These are phyloP conservation scores for Ceraclea dissimilis DNA, from an alignment of 2,888 invertebrate genomes.

Conservation along the genomic window DNA sequence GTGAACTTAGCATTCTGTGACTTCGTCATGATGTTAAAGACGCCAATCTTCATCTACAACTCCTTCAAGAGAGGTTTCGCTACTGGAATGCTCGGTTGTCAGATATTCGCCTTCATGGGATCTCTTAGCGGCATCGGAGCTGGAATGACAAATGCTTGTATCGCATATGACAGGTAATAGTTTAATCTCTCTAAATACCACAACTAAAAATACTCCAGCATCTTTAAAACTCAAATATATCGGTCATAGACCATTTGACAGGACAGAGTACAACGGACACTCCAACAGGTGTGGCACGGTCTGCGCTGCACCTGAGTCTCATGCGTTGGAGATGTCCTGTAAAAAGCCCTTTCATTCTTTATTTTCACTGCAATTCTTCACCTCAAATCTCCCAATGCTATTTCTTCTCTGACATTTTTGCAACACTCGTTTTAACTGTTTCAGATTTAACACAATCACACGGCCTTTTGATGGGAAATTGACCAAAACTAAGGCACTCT, in stretches of 20 bases:
- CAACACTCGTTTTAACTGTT: too few relatives aligned
- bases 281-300: too few relatives aligned
- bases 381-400: too few relatives aligned
- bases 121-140: conserved; percentile 75
- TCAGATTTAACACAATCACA: conserved; percentile 61
- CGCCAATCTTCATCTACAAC: conserved; percentile 80
- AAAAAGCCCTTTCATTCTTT: too few relatives aligned
- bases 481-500: conserved; percentile 68
- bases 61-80: conserved; percentile 74
- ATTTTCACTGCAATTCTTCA: too few relatives aligned
- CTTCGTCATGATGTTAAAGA: conserved; percentile 81
- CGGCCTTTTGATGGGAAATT: conserved; percentile 76
- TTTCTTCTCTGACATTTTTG: too few relatives aligned
- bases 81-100: conserved; percentile 64
- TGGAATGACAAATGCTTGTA: conserved; percentile 73
- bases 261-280: too few relatives aligned
- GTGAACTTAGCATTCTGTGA: conserved; percentile 76
- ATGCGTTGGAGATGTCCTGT: too few relatives aligned
- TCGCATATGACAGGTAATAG: conserved; percentile 70
- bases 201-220: too few relatives aligned
- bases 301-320: too few relatives aligned
- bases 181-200: background rate
- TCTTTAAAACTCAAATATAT: too few relatives aligned
- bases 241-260: too few relatives aligned
- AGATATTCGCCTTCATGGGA: conserved; percentile 68